Base-by-base conservation (phyloP, 2,888 invertebrate species). In the Ditylenchus weischeri region DNA sequence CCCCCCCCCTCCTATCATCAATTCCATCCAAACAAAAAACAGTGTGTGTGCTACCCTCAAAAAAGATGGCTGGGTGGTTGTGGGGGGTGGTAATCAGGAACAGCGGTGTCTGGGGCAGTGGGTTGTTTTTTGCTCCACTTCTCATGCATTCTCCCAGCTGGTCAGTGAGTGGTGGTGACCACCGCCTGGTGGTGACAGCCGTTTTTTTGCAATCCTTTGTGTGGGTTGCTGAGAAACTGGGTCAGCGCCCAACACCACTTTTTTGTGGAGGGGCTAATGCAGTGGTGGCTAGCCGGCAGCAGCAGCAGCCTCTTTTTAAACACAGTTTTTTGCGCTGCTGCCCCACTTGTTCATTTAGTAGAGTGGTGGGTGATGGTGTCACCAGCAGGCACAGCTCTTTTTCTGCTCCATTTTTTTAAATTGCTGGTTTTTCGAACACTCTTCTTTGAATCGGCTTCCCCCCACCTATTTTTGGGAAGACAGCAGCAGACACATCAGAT, bases 101-200 rank as follows among this genome's bases (percentile, higher is more conserved):
- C 15, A 29, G 43, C 43, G 8, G 43, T 29, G 29, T 29, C 29
- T 29, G 29, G 29, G 29, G 8, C 8, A 43, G 13, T 43, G 11
- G 43, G 43, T 43, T 43, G 43, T 43, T 43, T 43, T 43, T 43
- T 43, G 43, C 43, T 43, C 43, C 8, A 43, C 15, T 43, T 43
- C 43, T 43, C 43, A 43, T 43, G 54, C 54, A 11, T 54, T 54
- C 23, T n/a, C 29, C 54, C 23, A 23, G 21, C 15, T 18, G n/a
- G 23, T 54, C 21, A 54, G n/a, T 54, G 23, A 11, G 15, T n/a
- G n/a, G 54, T 54, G 54, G 23, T 54, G 54, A 18, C n/a, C 54
- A 54, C 23, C 54, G 29, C 54, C 54, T 54, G 54, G 54, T 54
- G 54, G 54, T 54, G 54, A 54, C 54, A 54, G 54, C 54, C 54